Conservation (phyloP, 2,797 vertebrate species). For the Columba guinea region DNA sequence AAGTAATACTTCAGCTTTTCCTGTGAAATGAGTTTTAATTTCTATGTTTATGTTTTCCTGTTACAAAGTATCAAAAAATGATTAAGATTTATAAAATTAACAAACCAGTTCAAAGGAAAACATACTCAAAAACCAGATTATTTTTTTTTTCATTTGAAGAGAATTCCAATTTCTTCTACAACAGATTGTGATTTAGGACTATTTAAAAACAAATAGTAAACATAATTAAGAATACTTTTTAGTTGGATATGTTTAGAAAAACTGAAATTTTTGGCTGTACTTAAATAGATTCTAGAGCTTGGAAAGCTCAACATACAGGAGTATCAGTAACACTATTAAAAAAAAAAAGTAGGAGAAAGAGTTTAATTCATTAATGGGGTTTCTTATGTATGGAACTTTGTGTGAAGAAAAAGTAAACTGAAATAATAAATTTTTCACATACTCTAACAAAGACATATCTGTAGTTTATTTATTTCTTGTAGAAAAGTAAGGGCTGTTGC, state of each 20-base stretch:
- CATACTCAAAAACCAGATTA: neutral
- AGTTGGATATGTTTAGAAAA: neutral
- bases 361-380: neutral
- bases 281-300: neutral
- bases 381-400: neutral
- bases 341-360: neutral
- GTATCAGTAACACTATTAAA: neutral
- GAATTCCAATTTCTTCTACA: neutral
- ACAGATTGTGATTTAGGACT: neutral
- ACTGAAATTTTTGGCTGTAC: neutral
- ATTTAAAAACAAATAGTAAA: neutral
- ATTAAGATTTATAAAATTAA: neutral
- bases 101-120: neutral
- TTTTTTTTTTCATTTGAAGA: neutral
- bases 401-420: neutral
- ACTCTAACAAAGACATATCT: neutral
- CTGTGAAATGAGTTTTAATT: neutral
- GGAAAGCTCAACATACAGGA: neutral
- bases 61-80: neutral
- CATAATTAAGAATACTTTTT: neutral
- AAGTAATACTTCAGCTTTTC: neutral
- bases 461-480: slow-evolving; percentile 6
- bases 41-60: neutral
- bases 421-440: slow-evolving; percentile 8
- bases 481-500: neutral